phyloP scores from a whole-genome alignment of 2,113 vertebrate species.

The Calonectris borealis region DNA sequence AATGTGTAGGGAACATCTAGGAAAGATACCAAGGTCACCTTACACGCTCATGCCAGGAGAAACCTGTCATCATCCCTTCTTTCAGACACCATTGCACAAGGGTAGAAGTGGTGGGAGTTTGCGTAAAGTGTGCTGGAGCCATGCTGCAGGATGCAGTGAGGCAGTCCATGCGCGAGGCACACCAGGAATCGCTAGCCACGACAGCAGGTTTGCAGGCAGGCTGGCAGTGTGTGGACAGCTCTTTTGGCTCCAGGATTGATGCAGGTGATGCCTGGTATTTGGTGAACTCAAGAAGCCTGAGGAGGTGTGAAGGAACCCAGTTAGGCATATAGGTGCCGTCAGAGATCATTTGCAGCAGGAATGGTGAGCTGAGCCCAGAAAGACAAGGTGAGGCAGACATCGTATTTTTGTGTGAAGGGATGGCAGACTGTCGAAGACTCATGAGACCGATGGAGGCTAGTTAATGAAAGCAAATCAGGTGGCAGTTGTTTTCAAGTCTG shows the following conservation, averaged over 20 bases:
- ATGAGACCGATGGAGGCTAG: not conserved
- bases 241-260: not conserved
- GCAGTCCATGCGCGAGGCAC: not conserved
- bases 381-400: not conserved
- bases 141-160: not conserved
- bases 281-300: not conserved
- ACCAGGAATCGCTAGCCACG: fast-evolving
- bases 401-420: fast-evolving
- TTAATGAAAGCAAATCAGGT: not conserved
- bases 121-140: not conserved
- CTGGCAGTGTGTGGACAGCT: not conserved
- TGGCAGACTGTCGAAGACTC: not conserved
- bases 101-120: not conserved
- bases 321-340: not conserved
- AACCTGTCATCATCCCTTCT: not conserved
- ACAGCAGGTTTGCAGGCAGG: not conserved
- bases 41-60: fast-evolving
- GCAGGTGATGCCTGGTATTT: not conserved
- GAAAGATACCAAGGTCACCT: not conserved
- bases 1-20: not conserved
- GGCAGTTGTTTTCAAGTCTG: not conserved
- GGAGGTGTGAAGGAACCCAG: not conserved
- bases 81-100: not conserved
- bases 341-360: not conserved
- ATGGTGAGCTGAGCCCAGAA: not conserved